A percentile compares a stretch with the other conserved stretches of the same genome.
Conservation (phyloP, 2,113 vertebrate species). For the Neodontobutis hainanensis region DNA sequence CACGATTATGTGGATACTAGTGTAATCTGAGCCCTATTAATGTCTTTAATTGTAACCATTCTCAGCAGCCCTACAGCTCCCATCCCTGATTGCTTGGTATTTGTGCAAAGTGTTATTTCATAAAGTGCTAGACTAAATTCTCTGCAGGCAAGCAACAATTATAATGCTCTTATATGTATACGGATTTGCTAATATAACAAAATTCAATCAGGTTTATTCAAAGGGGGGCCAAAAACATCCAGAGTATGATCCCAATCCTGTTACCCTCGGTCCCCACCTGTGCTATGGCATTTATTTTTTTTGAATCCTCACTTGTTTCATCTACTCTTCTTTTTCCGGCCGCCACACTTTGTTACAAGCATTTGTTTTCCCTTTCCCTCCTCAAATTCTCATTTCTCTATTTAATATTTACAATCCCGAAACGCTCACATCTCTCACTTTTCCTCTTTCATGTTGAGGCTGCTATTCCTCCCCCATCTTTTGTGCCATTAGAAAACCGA, state of each 20-base stretch:
- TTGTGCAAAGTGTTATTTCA: slow-evolving; percentile 45
- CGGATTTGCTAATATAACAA: slow-evolving; percentile 53
- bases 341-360: slow-evolving; percentile 26
- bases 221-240: slow-evolving; percentile 37
- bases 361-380: slow-evolving; percentile 22
- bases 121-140: slow-evolving; percentile 54
- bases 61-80: slow-evolving; percentile 53
- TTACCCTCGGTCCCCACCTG: not conserved
- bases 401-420: slow-evolving; percentile 66
- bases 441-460: slow-evolving; percentile 24
- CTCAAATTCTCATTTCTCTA: slow-evolving; percentile 43
- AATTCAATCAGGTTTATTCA: slow-evolving; percentile 54
- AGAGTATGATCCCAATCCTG: slow-evolving; percentile 33
- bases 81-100: slow-evolving; percentile 47
- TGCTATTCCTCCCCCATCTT: slow-evolving; percentile 21
- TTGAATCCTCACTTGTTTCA: slow-evolving; percentile 38
- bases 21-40: slow-evolving; percentile 70
- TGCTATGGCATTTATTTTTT: slow-evolving; percentile 12
- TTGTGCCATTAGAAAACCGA: slow-evolving; percentile 67
- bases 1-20: slow-evolving; percentile 63
- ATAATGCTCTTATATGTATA: slow-evolving; percentile 39
- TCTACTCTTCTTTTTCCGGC: slow-evolving; percentile 8
- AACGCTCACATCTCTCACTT: slow-evolving; percentile 24
- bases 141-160: slow-evolving; percentile 46
- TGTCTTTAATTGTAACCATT: slow-evolving; percentile 72